Conservation (phyloP, 1,140 invertebrate genomes). For the Drosophila sp. region DNA sequence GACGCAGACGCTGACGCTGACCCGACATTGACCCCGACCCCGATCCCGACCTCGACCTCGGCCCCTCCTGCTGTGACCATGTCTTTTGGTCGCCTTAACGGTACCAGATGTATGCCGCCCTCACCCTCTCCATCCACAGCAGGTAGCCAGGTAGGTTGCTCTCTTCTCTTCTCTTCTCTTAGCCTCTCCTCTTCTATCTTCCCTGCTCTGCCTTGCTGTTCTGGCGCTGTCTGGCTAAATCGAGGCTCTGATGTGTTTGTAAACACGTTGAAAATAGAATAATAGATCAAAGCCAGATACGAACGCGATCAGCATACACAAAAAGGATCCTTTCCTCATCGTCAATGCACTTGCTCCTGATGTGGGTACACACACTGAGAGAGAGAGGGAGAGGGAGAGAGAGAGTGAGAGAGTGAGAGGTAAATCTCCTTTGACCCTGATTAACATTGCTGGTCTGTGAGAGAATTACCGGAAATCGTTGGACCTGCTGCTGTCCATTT, state of each 20-base stretch:
- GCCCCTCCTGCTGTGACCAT: conserved; percentile 20
- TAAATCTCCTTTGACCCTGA: conserved; percentile 12
- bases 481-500: conserved; percentile 33
- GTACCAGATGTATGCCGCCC: conserved; percentile 63
- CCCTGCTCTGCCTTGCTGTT: not conserved
- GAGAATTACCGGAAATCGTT: conserved; percentile 53
- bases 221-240: conserved; percentile 39
- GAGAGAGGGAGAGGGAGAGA: not conserved
- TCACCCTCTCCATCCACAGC: not conserved
- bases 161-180: not conserved
- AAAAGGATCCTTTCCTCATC: not conserved
- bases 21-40: conserved; percentile 31
- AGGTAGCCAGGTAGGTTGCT: conserved; percentile 34
- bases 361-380: not conserved
- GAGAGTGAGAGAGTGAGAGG: not conserved
- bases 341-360: conserved; percentile 19
- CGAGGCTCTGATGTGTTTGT: conserved; percentile 75
- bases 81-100: conserved; percentile 49
- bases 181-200: not conserved
- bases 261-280: conserved; percentile 77
- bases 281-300: conserved; percentile 77
- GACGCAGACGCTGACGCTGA: conserved; percentile 46
- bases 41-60: conserved; percentile 46
- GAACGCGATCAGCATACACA: conserved; percentile 48
- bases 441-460: conserved; percentile 36